Conservation (phyloP, 1,140 invertebrate genomes). For the Habropoda laboriosa region DNA sequence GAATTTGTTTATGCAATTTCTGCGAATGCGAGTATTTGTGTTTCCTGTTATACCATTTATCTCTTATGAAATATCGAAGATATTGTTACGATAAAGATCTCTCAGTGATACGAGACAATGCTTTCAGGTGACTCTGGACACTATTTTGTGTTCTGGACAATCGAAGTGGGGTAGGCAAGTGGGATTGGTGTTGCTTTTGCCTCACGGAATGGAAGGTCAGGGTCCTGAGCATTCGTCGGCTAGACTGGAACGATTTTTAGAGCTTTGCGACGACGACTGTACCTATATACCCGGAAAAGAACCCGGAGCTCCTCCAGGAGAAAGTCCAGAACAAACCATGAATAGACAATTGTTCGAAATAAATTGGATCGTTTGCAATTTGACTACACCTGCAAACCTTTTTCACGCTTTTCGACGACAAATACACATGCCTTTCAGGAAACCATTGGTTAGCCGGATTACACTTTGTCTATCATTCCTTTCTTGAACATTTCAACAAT, state of each 20-base stretch:
- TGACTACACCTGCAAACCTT: conserved; percentile 92
- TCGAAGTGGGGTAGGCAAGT: conserved; percentile 93
- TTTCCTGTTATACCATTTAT: not conserved
- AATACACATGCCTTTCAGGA: conserved; percentile 90
- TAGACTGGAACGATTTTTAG: conserved; percentile 91
- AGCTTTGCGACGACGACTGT: conserved; percentile 90
- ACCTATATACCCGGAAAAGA: conserved; percentile 83
- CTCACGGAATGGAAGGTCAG: conserved; percentile 95
- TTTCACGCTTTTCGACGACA: conserved; percentile 94
- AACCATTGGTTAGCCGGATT: conserved; percentile 85
- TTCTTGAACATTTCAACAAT: not conserved
- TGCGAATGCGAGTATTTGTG: not conserved
- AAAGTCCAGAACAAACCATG: conserved; percentile 81
- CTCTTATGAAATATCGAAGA: too few species aligned
- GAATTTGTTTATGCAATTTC: not conserved
- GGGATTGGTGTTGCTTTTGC: conserved; percentile 91
- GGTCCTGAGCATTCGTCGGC: conserved; percentile 94
- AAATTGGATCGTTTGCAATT: conserved; percentile 92
- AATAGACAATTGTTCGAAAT: conserved; percentile 89
- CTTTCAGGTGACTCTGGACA: conserved; percentile 91
- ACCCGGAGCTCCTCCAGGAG: conserved; percentile 65
- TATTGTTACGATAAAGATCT: too few species aligned
- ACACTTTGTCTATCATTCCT: not conserved
- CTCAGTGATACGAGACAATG: not conserved
- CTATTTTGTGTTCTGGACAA: conserved; percentile 90